These are phyloP conservation scores for Engraulis encrasicolus DNA, from an alignment of 2,113 vertebrate species.

Conservation along the genomic window DNA sequence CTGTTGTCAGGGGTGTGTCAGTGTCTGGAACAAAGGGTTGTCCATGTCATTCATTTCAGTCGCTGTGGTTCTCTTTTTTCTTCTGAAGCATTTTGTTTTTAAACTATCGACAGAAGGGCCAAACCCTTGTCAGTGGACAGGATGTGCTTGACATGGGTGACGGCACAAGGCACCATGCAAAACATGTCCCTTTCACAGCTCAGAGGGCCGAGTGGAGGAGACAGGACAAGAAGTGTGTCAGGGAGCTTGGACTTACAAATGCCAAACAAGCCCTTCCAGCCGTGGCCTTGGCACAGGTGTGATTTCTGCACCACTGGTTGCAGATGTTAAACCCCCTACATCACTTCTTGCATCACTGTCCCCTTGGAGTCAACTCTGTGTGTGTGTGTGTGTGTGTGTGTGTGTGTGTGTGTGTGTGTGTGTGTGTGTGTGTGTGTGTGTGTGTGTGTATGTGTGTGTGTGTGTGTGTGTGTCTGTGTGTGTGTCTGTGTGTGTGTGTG, in stretches of 20 bases:
- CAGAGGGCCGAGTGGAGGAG: not conserved
- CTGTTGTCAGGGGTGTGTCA: no score
- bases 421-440: no score
- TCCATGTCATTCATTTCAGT: no score
- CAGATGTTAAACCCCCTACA: not conserved
- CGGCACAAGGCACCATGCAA: not conserved
- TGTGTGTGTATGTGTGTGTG: no score
- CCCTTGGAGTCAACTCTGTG: no score
- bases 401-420: no score
- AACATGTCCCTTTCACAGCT: not conserved
- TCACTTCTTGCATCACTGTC: no score
- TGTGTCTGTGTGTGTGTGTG: no score
- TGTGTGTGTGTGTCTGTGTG: no score
- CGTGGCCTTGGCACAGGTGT: not conserved
- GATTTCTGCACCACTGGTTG: not conserved
- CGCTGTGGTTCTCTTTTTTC: no score
- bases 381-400: not conserved
- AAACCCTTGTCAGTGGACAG: not conserved
- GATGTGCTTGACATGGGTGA: slow-evolving; percentile 4
- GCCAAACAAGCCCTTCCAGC: slow-evolving; percentile 3
- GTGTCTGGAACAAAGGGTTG: no score
- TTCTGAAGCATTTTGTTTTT: no score
- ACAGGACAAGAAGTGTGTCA: not conserved
- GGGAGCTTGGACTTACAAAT: not conserved
- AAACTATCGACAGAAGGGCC: not conserved